Evolutionary conservation across 2,113 vertebrate species (phyloP).

Genomic region (Corythornis vintsioides): DNA sequence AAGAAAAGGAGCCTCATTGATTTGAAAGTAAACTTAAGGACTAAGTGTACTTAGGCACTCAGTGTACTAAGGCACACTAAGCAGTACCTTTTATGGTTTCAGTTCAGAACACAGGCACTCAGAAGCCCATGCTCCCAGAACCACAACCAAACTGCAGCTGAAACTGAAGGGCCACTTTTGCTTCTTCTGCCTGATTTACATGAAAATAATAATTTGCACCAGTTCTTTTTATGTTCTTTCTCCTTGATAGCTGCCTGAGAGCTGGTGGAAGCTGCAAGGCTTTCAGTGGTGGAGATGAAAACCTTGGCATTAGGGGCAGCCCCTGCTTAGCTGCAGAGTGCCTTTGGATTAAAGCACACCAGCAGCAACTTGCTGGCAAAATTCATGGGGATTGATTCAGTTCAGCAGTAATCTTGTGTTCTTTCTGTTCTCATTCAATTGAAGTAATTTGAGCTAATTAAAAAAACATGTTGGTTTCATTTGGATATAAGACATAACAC

Average conservation of each 20-base stretch:
- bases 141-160: background rate
- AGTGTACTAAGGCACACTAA: too few species aligned
- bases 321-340: background rate
- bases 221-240: background rate
- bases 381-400: background rate
- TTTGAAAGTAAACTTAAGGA: conserved; percentile 25
- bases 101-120: background rate
- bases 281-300: background rate
- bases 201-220: background rate
- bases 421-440: conserved; percentile 23
- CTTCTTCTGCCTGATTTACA: background rate
- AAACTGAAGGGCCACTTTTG: background rate
- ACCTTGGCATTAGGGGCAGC: background rate
- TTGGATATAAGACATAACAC: background rate
- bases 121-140: background rate
- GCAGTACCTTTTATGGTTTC: background rate
- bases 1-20: background rate
- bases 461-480: conserved; percentile 6
- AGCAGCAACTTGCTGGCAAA: background rate
- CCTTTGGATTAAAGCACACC: background rate
- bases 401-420: conserved; percentile 1
- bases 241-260: background rate
- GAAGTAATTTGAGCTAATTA: conserved; percentile 24
- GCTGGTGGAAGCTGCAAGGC: background rate
- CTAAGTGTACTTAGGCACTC: background rate